Conservation (phyloP, 2,113 vertebrate species). For the Petaurus breviceps region DNA sequence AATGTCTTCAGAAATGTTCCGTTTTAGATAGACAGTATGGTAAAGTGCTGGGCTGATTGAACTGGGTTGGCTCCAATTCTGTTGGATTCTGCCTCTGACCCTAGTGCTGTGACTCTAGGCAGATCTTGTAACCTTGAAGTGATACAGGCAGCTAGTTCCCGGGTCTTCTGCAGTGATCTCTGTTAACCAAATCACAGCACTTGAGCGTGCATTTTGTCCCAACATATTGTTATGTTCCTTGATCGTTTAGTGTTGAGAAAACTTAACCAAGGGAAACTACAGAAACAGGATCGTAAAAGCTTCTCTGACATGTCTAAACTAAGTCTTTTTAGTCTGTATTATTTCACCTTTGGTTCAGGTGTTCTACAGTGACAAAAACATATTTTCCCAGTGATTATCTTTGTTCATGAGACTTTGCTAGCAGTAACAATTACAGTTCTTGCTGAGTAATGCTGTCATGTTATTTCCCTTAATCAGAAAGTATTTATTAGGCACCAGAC, state of each 20-base stretch:
- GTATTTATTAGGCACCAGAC: neutral
- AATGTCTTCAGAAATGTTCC: no score
- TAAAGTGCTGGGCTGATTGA: no score
- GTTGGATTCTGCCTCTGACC: no score
- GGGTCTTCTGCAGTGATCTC: neutral
- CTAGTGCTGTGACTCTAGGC: no score
- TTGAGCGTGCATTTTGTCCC: neutral
- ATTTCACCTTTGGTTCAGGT: neutral
- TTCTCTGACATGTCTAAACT: neutral
- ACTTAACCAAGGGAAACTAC: neutral
- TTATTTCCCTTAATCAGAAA: neutral
- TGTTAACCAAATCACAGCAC: neutral
- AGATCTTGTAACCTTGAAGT: neutral
- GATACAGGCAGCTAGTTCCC: neutral
- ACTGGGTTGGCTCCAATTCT: no score
- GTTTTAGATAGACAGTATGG: no score
- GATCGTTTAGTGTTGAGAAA: neutral
- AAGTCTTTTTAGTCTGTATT: neutral
- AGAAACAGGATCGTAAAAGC: neutral
- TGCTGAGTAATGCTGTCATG: neutral
- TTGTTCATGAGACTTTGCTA: neutral
- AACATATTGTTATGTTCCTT: neutral
- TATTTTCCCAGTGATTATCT: neutral
- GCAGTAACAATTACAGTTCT: neutral
- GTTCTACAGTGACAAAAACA: neutral